Evolutionary conservation across 2,797 vertebrate species (phyloP).

Genomic region (Muscicapa striata): DNA sequence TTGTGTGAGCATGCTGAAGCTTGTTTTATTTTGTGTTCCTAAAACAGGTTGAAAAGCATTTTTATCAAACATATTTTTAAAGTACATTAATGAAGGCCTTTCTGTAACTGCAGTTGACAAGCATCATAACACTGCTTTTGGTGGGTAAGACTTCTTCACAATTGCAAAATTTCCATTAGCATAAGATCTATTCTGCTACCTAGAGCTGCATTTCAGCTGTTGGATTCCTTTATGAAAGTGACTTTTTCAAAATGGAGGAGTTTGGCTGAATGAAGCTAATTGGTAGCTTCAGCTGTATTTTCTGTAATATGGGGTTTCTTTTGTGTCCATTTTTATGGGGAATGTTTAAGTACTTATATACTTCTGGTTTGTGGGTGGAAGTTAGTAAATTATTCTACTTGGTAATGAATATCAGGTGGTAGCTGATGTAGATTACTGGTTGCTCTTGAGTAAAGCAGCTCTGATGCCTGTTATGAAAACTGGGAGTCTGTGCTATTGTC

Average conservation of each 20-base stretch:
- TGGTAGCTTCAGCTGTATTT: background rate
- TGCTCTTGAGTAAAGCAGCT: background rate
- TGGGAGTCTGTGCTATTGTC: background rate
- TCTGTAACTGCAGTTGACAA: background rate
- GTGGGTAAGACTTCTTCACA: background rate
- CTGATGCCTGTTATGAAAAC: background rate
- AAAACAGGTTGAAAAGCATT: background rate
- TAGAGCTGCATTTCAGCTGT: background rate
- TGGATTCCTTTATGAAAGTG: background rate
- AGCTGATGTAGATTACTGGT: background rate
- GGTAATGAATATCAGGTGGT: background rate
- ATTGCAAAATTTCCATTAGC: background rate
- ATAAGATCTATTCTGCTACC: background rate
- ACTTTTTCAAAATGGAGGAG: background rate
- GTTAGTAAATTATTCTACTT: background rate
- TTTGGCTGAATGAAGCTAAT: background rate
- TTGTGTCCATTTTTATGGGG: background rate
- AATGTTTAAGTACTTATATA: background rate
- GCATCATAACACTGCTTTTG: background rate
- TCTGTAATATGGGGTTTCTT: rapidly evolving
- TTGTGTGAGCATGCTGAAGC: background rate
- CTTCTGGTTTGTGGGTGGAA: background rate
- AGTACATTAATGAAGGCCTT: background rate
- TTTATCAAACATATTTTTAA: background rate
- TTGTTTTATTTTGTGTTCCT: background rate